phyloP scores from a whole-genome alignment of 2,888 invertebrate species.

The Strigamia maritima region DNA sequence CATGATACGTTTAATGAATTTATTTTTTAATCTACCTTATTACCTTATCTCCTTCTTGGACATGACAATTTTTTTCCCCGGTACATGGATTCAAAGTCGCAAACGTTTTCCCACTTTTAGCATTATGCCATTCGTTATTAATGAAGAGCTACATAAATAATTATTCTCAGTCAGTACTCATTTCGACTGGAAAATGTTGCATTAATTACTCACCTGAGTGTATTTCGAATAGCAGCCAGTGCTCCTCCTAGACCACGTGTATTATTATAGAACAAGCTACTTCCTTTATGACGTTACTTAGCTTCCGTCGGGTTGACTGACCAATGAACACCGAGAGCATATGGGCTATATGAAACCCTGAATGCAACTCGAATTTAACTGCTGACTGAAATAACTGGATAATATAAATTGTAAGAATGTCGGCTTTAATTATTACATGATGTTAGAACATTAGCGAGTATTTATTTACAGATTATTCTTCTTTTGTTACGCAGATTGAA shows the following conservation, averaged over 20 bases:
- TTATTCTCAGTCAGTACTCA: background rate
- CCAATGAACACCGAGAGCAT: background rate
- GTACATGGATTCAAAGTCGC: slow-evolving; percentile 78
- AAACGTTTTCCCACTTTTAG: slow-evolving; percentile 81
- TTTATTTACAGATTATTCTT: background rate
- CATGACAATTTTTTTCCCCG: slow-evolving; percentile 68
- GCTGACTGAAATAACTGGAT: background rate
- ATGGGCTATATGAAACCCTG: background rate
- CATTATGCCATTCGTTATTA: slow-evolving; percentile 64
- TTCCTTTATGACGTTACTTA: background rate
- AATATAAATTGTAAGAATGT: background rate
- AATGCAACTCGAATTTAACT: background rate
- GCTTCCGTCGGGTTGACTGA: background rate
- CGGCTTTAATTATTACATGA: background rate
- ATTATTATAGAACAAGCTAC: background rate
- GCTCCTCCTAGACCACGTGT: background rate
- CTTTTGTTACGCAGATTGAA: background rate
- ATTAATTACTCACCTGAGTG: slow-evolving; percentile 25
- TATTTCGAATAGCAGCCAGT: slow-evolving; percentile 21
- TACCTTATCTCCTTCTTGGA: slow-evolving; percentile 83
- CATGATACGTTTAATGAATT: too few relatives aligned
- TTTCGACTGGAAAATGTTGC: background rate
- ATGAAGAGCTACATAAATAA: slow-evolving; percentile 56
- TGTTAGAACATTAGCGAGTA: background rate
- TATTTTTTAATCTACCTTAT: background rate